Conservation (phyloP, 2,888 invertebrate species). For the Plagiodera versicolora region DNA sequence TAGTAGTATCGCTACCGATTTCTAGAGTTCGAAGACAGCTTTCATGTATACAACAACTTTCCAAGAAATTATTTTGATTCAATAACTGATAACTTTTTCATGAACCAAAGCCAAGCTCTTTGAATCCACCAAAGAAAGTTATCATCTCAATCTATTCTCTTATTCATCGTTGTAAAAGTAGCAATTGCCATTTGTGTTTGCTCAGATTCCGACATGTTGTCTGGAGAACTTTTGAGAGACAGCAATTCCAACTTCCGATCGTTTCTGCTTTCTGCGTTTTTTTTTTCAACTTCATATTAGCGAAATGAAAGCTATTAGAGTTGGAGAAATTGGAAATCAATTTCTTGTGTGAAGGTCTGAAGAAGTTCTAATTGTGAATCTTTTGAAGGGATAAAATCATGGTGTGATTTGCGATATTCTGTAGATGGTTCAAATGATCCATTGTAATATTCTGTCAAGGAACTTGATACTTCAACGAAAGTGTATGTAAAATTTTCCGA, state of each 20-base stretch:
- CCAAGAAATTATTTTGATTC: not conserved
- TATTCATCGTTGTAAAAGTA: not conserved
- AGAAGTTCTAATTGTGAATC: not conserved
- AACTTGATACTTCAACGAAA: no score
- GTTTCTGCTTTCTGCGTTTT: not conserved
- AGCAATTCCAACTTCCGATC: not conserved
- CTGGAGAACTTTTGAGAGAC: not conserved
- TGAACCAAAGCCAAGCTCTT: not conserved
- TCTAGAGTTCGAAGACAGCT: no score
- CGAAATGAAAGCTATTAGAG: conserved; percentile 18
- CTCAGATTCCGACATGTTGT: not conserved
- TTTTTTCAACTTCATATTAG: conserved; percentile 7
- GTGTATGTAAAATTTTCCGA: no score
- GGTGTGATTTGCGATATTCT: no score
- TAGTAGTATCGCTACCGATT: no score
- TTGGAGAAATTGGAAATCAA: conserved; percentile 16
- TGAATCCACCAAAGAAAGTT: not conserved
- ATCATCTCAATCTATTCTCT: not conserved
- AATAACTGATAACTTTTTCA: not conserved
- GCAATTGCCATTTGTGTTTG: not conserved
- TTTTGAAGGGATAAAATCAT: not conserved
- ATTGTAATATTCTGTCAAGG: no score
- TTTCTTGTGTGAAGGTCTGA: not conserved
- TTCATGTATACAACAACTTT: no score
- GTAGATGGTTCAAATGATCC: no score